Conservation (phyloP, 2,113 vertebrate genomes). For the Dolichotis patagonum region DNA sequence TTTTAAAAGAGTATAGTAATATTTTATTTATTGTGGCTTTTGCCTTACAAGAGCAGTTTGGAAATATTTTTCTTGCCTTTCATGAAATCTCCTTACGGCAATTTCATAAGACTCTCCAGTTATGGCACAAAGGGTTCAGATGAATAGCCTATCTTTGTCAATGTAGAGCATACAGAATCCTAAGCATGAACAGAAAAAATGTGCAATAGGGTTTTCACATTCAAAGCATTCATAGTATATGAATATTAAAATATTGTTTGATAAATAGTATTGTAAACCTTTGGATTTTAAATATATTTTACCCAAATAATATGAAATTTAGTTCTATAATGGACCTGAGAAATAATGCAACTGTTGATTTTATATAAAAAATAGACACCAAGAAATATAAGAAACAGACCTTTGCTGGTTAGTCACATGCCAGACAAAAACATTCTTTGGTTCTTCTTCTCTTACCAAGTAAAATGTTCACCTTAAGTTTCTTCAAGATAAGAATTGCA, state of each 20-base stretch:
- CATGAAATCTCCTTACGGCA: neutral
- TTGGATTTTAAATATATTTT: neutral
- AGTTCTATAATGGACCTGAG: neutral
- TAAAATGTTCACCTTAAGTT: neutral
- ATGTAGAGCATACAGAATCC: neutral
- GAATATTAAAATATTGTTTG: conserved; percentile 17
- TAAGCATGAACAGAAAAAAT: neutral
- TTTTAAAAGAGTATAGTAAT: neutral
- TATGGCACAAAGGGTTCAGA: neutral
- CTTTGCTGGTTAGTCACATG: neutral
- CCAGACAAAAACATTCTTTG: neutral
- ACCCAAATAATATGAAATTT: neutral
- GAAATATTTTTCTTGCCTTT: neutral
- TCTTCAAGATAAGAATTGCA: neutral
- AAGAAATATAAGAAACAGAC: neutral
- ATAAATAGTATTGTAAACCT: neutral
- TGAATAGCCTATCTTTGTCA: neutral
- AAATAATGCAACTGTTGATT: neutral
- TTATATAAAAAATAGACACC: neutral
- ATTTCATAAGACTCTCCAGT: neutral
- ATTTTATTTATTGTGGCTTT: neutral
- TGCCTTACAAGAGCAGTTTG: neutral
- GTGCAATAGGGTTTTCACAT: neutral
- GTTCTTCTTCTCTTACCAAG: neutral
- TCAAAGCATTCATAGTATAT: neutral